Conservation (phyloP, 2,888 invertebrate species). For the Drosophila buzzatii region DNA sequence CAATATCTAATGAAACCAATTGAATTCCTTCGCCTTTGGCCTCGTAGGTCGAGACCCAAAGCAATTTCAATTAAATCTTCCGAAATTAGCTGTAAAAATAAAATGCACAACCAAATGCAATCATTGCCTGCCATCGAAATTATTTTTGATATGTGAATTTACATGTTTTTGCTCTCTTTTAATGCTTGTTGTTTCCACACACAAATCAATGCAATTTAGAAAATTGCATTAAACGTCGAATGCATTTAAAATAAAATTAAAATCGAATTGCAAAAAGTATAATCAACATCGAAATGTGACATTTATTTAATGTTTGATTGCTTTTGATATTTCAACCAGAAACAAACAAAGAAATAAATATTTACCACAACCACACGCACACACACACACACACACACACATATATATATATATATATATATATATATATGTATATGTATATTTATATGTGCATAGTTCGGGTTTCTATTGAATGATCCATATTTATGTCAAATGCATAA, state of each 20-base stretch:
- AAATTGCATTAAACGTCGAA: constrained; percentile 65
- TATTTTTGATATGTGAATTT: constrained; percentile 55
- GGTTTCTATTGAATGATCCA: constrained; percentile 35
- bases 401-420: background rate
- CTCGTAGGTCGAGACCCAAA: background rate
- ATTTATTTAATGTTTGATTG: constrained; percentile 41
- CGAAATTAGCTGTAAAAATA: constrained; percentile 67
- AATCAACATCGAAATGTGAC: constrained; percentile 19
- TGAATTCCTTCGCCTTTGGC: constrained; percentile 31
- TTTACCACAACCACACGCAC: background rate
- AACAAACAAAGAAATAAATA: constrained; percentile 9
- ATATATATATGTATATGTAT: background rate
- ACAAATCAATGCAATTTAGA: constrained; percentile 71
- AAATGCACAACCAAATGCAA: constrained; percentile 46
- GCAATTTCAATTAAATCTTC: constrained; percentile 61
- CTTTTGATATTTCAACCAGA: constrained; percentile 15
- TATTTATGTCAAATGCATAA: constrained; percentile 30
- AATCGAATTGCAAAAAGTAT: constrained; percentile 35
- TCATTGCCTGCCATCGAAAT: constrained; percentile 53
- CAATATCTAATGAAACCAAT: constrained; percentile 41
- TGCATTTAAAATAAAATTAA: constrained; percentile 58
- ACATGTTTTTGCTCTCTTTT: constrained; percentile 11
- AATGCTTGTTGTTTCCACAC: constrained; percentile 17
- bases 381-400: background rate
- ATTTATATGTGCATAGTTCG: background rate